phyloP scores from a whole-genome alignment of 2,113 vertebrate genomes.

The Bettongia penicillata region DNA sequence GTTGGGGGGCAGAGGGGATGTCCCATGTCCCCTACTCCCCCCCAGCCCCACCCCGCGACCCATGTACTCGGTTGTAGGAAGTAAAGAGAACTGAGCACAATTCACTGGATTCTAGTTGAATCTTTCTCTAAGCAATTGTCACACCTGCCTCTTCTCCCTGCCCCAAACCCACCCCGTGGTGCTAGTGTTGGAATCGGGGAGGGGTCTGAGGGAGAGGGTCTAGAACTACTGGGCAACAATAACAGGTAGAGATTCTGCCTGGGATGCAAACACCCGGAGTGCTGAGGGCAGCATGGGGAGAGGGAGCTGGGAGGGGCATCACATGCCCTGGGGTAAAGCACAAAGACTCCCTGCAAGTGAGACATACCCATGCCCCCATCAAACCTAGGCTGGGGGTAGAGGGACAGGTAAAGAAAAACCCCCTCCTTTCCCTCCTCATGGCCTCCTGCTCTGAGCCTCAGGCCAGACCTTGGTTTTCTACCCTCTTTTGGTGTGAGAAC shows the following conservation, averaged over 20 bases:
- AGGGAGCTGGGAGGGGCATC: constrained; percentile 70
- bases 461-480: constrained; percentile 73
- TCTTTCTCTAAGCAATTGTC: constrained; percentile 79
- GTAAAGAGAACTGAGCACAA: constrained; percentile 82
- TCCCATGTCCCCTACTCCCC: constrained; percentile 54
- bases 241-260: constrained; percentile 65
- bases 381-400: neutral
- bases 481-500: constrained; percentile 80
- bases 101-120: constrained; percentile 79
- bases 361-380: constrained; percentile 42
- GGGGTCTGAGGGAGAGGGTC: constrained; percentile 36
- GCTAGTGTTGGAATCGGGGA: constrained; percentile 73
- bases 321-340: constrained; percentile 73
- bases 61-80: constrained; percentile 81
- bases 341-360: constrained; percentile 66
- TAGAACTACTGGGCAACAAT: constrained; percentile 72
- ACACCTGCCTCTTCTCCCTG: constrained; percentile 46
- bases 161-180: constrained; percentile 69
- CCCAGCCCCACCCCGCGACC: constrained; percentile 72
- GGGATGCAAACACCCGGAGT: constrained; percentile 70
- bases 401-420: neutral
- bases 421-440: constrained; percentile 32
- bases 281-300: constrained; percentile 72
- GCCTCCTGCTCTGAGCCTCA: constrained; percentile 63
- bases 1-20: constrained; percentile 65